These are phyloP conservation scores for Turritopsis dohrnii DNA, from an alignment of 30 jellyfish, hydroid and myxozoan genomes.

Conservation along the genomic window DNA sequence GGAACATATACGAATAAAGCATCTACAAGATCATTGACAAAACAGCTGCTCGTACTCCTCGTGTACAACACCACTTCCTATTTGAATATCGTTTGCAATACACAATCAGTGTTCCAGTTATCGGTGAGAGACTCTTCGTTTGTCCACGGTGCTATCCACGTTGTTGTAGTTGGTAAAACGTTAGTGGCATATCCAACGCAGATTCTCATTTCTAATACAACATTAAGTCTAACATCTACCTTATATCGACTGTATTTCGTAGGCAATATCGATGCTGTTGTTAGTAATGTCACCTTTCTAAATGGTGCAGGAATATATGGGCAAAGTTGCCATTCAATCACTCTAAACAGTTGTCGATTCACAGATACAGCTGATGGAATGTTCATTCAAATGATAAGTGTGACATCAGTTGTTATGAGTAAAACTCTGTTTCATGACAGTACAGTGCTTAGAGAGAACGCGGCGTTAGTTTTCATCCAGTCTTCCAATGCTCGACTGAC, in stretches of 20 bases:
- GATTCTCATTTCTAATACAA: not conserved
- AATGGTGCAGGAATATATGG: not conserved
- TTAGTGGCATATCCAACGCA: not conserved
- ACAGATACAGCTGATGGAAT: not conserved
- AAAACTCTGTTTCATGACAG: not conserved
- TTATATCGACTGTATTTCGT: not conserved
- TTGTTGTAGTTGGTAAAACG: not conserved
- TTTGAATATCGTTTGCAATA: not conserved
- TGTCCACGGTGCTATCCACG: not conserved
- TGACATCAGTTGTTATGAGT: not conserved
- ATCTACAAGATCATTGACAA: not conserved
- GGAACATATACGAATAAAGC: not conserved
- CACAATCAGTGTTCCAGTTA: not conserved
- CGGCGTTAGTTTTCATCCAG: not conserved
- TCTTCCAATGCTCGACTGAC: not conserved
- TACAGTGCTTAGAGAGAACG: not conserved
- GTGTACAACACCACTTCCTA: not conserved
- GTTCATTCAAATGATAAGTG: not conserved
- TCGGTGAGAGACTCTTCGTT: not conserved
- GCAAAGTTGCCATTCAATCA: not conserved
- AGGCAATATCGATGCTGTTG: not conserved
- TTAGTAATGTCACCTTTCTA: not conserved
- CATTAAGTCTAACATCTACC: not conserved
- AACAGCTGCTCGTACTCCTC: not conserved
- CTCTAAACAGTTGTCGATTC: not conserved